Percentiles rank a stretch among this genome's conserved stretches.
These are phyloP conservation scores for Troides oblongomaculatus DNA, from an alignment of 2,888 invertebrate genomes.

Conservation along the genomic window DNA sequence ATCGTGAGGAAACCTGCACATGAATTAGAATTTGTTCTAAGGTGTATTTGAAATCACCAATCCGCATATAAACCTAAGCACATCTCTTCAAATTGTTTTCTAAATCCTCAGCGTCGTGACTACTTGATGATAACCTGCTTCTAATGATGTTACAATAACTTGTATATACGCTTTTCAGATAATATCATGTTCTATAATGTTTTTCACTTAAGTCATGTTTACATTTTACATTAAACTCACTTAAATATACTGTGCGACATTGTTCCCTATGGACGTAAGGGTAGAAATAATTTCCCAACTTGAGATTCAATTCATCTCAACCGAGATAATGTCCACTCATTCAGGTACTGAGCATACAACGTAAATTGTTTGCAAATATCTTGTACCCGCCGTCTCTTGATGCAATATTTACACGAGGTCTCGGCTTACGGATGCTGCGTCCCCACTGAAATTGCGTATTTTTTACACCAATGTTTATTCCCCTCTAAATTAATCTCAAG, in stretches of 20 bases:
- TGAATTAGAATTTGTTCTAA: too few species aligned
- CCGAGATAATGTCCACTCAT: conserved; percentile 6
- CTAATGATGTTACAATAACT: too few species aligned
- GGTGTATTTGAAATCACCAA: too few species aligned
- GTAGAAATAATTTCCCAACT: neutral
- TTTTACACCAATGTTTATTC: conserved; percentile 1
- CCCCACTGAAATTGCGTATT: neutral
- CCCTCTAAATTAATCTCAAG: neutral
- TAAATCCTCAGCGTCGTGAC: too few species aligned
- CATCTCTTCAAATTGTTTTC: too few species aligned
- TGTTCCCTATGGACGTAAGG: neutral
- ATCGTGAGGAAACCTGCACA: too few species aligned
- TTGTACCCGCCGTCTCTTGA: conserved; percentile 16
- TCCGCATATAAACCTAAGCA: too few species aligned
- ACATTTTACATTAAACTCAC: too few species aligned
- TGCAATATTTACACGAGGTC: conserved; percentile 11
- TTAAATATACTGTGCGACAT: neutral
- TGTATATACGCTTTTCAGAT: too few species aligned
- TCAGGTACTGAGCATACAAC: conserved; percentile 19
- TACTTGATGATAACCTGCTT: too few species aligned
- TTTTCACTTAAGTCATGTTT: too few species aligned
- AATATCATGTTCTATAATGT: too few species aligned
- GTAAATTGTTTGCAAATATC: conserved; percentile 25
- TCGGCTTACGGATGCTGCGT: neutral
- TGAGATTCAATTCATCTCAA: neutral